These are phyloP conservation scores for Morus bassanus DNA, from an alignment of 2,797 vertebrate genomes.

Conservation along the genomic window DNA sequence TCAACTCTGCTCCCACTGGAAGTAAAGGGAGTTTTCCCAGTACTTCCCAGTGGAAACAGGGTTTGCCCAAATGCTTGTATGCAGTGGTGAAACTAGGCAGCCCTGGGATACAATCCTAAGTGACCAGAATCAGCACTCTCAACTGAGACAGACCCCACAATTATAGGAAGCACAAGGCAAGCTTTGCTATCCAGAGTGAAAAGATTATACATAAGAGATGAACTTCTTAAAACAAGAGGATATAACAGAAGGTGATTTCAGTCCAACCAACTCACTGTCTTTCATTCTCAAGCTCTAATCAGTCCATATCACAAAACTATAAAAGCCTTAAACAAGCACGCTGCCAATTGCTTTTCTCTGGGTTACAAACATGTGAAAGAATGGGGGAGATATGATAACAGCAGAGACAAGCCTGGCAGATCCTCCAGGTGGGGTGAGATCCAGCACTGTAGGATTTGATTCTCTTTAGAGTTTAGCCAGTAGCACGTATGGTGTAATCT, in stretches of 20 bases:
- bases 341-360: constrained; percentile 10
- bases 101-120: neutral
- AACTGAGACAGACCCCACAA: neutral
- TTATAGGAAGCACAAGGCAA: neutral
- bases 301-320: neutral
- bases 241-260: neutral
- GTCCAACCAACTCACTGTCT: neutral
- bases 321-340: neutral
- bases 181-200: neutral
- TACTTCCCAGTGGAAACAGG: neutral
- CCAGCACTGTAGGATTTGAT: neutral
- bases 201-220: neutral
- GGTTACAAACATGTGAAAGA: neutral
- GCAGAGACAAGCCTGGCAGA: constrained; percentile 44
- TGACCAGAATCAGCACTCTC: neutral
- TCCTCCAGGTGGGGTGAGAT: constrained; percentile 7
- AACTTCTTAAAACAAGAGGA: neutral
- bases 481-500: constrained; percentile 16
- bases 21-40: neutral
- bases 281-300: neutral
- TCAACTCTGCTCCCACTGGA: neutral
- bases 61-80: neutral
- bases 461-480: constrained; percentile 21
- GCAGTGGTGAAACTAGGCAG: neutral
- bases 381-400: neutral